These are phyloP conservation scores for Theodoxus fluviatilis DNA, from an alignment of 2,888 invertebrate species.

Conservation along the genomic window DNA sequence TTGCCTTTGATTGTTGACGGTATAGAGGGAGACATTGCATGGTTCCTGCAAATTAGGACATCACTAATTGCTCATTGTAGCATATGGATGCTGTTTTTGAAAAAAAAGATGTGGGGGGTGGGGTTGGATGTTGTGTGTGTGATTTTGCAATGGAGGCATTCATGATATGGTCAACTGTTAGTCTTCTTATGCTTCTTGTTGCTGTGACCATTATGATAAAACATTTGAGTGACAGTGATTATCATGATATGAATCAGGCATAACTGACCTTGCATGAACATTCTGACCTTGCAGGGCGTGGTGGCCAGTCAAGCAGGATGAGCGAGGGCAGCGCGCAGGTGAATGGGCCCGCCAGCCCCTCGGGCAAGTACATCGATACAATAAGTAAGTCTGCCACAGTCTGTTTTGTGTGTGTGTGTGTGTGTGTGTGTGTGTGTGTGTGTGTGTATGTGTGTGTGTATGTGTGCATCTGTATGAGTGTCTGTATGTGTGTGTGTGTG, in stretches of 20 bases:
- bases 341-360: conserved; percentile 58
- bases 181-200: background rate
- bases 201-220: background rate
- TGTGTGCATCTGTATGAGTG: background rate
- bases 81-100: no score
- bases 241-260: no score
- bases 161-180: background rate
- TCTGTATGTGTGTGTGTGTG: background rate
- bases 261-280: no score
- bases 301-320: conserved; percentile 41
- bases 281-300: conserved; percentile 26
- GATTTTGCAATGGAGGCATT: no score
- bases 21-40: background rate
- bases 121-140: no score
- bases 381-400: conserved; percentile 49
- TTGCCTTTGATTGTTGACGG: background rate
- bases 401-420: background rate
- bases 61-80: no score
- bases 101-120: no score
- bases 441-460: background rate
- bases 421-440: background rate
- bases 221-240: no score
- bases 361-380: conserved; percentile 58
- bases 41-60: no score
- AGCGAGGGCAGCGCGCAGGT: conserved; percentile 51